A percentile compares a stretch with the other conserved stretches of the same genome.
Conservation (phyloP, 2,113 vertebrate genomes). For the Callaeas wilsoni region DNA sequence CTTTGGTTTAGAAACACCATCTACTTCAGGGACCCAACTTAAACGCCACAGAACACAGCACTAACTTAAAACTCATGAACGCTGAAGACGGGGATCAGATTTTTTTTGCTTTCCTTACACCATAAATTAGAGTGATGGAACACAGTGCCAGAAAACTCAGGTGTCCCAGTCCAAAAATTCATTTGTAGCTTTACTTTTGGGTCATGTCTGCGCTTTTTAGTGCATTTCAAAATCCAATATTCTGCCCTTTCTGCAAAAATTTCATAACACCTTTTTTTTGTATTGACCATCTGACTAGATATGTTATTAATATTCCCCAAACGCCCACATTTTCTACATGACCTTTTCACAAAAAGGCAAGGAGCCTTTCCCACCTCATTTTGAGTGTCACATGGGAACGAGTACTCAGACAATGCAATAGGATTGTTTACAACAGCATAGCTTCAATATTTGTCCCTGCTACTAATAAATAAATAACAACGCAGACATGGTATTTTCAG, state of each 20-base stretch:
- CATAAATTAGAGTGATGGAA: not conserved
- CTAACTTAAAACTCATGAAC: accelerated
- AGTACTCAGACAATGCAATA: not conserved
- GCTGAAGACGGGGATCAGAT: not conserved
- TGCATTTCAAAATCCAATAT: not conserved
- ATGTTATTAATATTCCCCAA: not conserved
- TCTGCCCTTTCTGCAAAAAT: not conserved
- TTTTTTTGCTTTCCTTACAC: not conserved
- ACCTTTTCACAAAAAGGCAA: not conserved
- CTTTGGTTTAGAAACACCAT: not conserved
- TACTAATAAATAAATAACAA: not conserved
- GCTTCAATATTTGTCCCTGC: not conserved
- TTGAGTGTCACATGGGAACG: not conserved
- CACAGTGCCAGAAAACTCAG: not conserved
- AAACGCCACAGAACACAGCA: not conserved
- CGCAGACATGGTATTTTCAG: not conserved
- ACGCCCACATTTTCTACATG: not conserved
- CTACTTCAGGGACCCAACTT: not conserved
- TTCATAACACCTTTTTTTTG: not conserved
- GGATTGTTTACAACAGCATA: not conserved
- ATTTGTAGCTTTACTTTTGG: not conserved
- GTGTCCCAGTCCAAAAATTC: not conserved
- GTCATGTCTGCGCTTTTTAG: not conserved
- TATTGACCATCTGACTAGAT: not conserved
- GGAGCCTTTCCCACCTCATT: not conserved